These are phyloP conservation scores for Pseudochromis fuscus DNA, from an alignment of 2,797 vertebrate species.

Conservation along the genomic window DNA sequence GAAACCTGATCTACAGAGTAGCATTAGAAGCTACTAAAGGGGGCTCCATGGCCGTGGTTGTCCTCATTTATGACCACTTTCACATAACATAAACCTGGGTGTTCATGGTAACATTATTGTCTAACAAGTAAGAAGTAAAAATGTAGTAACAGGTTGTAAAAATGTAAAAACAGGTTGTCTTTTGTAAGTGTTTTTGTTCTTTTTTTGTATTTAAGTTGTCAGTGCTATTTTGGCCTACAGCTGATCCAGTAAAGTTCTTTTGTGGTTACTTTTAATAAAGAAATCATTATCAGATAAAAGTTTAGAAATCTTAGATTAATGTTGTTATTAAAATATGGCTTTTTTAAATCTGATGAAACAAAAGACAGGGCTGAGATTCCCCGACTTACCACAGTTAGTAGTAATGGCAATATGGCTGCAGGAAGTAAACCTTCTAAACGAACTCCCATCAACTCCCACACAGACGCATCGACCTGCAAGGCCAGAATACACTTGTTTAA, in stretches of 20 bases:
- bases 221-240: not conserved
- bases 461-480: constrained; percentile 29
- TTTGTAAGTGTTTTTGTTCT: too few species aligned
- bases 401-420: constrained; percentile 83
- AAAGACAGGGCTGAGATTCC: not conserved
- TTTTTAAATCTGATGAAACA: too few species aligned
- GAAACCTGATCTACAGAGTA: not conserved
- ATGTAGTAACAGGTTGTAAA: too few species aligned
- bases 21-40: constrained; percentile 10
- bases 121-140: too few species aligned
- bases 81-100: not conserved
- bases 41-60: not conserved
- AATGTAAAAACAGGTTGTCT: too few species aligned
- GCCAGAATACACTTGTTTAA: not conserved
- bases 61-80: not conserved
- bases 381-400: constrained; percentile 82
- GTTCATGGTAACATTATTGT: too few species aligned
- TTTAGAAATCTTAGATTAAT: not conserved
- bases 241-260: too few species aligned
- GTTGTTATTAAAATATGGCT: not conserved
- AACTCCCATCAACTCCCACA: constrained; percentile 84
- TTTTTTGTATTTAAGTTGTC: too few species aligned
- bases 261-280: not conserved
- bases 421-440: constrained; percentile 83
- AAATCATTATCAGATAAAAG: not conserved